Evolutionary conservation across 2,113 vertebrate genomes (phyloP).

Genomic region (Spilogale gracilis): DNA sequence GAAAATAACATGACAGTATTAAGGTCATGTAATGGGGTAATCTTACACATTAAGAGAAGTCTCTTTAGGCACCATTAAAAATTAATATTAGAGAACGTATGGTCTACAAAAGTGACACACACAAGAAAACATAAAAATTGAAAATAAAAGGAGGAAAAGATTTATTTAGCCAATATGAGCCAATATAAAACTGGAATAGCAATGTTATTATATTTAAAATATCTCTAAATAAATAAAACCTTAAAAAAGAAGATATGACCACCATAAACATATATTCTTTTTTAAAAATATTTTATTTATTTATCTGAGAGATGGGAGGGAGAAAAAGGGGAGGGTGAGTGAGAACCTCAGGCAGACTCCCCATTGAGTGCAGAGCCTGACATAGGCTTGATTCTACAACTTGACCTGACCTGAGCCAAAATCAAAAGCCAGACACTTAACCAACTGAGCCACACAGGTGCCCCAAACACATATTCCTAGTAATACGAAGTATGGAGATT

Average conservation of each 20-base stretch:
- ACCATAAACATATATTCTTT: background rate
- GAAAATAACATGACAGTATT: background rate
- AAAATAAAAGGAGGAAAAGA: background rate
- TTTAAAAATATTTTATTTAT: background rate
- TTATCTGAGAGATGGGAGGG: background rate
- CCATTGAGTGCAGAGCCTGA: background rate
- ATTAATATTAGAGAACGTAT: background rate
- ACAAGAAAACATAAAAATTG: background rate
- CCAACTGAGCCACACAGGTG: background rate
- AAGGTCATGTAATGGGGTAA: background rate
- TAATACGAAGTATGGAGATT: background rate
- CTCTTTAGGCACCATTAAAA: background rate
- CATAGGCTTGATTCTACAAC: background rate
- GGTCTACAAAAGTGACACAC: background rate
- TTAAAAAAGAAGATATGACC: background rate
- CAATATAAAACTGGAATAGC: background rate
- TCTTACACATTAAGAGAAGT: background rate
- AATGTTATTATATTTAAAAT: constrained; percentile 2
- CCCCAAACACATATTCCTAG: background rate
- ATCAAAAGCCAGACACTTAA: background rate
- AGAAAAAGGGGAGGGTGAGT: background rate
- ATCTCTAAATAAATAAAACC: background rate
- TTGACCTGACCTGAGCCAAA: background rate
- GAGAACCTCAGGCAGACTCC: background rate
- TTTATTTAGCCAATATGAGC: background rate